Evolutionary conservation across 2,113 vertebrate genomes (phyloP).

Genomic region (Eulacestoma nigropectus): DNA sequence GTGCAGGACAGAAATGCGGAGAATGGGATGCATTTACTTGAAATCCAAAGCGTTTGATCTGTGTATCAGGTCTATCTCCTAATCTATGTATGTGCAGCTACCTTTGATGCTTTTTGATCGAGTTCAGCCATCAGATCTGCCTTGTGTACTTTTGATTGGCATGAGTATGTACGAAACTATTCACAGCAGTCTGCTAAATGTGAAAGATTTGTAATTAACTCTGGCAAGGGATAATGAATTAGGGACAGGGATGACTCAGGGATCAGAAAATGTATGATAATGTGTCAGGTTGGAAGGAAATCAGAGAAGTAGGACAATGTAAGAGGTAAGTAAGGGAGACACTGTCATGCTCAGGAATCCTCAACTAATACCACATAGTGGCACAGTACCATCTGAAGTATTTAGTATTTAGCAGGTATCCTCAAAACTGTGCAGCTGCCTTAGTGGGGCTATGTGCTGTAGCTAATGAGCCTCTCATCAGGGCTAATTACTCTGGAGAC

Average conservation of each 20-base stretch:
- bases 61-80: neutral
- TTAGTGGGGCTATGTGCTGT: neutral
- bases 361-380: neutral
- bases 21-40: neutral
- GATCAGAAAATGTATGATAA: neutral
- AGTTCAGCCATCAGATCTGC: neutral
- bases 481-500: neutral
- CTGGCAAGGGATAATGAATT: neutral
- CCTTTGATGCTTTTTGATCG: neutral
- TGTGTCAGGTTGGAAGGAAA: neutral
- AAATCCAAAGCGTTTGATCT: neutral
- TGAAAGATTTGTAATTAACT: neutral
- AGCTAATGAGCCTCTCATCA: neutral
- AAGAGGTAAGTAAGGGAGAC: neutral
- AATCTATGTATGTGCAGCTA: neutral
- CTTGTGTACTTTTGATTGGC: neutral
- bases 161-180: neutral
- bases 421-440: neutral
- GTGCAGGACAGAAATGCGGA: neutral
- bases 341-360: neutral
- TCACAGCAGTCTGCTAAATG: neutral
- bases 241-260: neutral
- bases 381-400: neutral
- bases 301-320: neutral
- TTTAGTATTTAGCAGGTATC: neutral